Evolutionary conservation across 2,797 vertebrate genomes (phyloP).

Genomic region (Ibycter americanus): DNA sequence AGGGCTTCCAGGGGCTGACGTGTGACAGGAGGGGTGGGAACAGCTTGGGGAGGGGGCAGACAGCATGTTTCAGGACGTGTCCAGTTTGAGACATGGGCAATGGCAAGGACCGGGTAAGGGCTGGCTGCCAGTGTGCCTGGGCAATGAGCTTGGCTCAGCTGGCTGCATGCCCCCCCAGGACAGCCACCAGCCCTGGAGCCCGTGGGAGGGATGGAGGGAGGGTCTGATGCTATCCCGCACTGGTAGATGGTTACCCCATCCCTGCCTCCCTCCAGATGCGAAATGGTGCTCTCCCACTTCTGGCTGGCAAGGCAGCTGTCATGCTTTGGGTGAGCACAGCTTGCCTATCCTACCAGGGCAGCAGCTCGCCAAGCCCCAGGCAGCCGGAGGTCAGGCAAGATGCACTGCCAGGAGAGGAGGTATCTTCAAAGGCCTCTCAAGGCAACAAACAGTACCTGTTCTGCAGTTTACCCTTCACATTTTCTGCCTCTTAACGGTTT

Average conservation of each 20-base stretch:
- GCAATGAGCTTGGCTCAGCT: fast-evolving
- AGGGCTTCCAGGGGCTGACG: fast-evolving
- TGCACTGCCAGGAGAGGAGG: not conserved
- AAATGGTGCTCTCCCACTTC: not conserved
- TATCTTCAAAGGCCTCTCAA: not conserved
- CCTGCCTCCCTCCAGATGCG: fast-evolving
- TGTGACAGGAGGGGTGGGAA: not conserved
- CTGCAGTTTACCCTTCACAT: slow-evolving; percentile 9
- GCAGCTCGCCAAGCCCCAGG: fast-evolving
- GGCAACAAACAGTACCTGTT: not conserved
- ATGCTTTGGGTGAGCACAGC: too few relatives aligned
- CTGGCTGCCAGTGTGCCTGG: not conserved
- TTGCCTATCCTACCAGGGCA: not conserved
- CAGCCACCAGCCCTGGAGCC: not conserved
- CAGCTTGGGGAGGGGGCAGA: not conserved
- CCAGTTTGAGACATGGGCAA: not conserved
- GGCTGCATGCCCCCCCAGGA: fast-evolving
- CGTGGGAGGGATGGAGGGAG: fast-evolving
- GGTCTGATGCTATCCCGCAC: not conserved
- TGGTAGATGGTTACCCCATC: not conserved
- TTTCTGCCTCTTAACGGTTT: not conserved
- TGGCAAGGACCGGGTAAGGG: not conserved
- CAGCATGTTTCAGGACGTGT: fast-evolving
- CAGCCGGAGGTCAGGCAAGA: not conserved
- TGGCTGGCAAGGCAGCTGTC: not conserved